Percentiles rank a stretch among this genome's conserved stretches.
Evolutionary conservation across 1,140 invertebrate species (phyloP).

Genomic region (Dendrolimus punctatus): DNA sequence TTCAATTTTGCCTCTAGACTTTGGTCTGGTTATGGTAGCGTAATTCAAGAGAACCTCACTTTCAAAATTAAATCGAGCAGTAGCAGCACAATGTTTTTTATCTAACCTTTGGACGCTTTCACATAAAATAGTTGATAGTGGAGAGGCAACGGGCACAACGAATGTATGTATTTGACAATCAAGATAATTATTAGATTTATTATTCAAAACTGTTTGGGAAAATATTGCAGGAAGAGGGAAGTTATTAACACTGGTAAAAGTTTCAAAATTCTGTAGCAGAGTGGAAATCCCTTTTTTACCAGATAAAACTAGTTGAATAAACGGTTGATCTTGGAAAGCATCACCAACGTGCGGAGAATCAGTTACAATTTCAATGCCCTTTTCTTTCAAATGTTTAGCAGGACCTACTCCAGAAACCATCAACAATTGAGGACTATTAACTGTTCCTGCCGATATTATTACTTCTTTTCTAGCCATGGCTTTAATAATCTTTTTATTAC

Average conservation of each 20-base stretch:
- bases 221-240: conserved; percentile 72
- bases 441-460: conserved; percentile 64
- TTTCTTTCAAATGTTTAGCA: conserved; percentile 32
- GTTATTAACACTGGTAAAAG: conserved; percentile 79
- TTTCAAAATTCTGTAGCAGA: conserved; percentile 71
- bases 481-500: conserved; percentile 29
- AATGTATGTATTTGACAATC: too few species aligned
- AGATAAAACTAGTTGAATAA: conserved; percentile 64
- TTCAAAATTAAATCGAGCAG: too few species aligned
- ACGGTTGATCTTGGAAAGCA: conserved; percentile 83
- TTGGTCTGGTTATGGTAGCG: conserved; percentile 57
- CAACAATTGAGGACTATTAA: conserved; percentile 63
- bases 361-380: conserved; percentile 56
- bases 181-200: too few species aligned
- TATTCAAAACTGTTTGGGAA: too few species aligned
- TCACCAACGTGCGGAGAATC: conserved; percentile 78
- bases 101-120: background rate
- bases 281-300: conserved; percentile 74
- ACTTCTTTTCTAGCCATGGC: conserved; percentile 59
- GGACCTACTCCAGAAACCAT: conserved; percentile 51
- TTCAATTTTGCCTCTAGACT: conserved; percentile 82
- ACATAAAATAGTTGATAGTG: too few species aligned
- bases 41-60: too few species aligned
- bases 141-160: too few species aligned
- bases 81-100: too few species aligned